Percentiles rank a stretch among this genome's conserved stretches.
Evolutionary conservation across 1,140 invertebrate species (phyloP).

Genomic region (Choristoneura fumiferana): DNA sequence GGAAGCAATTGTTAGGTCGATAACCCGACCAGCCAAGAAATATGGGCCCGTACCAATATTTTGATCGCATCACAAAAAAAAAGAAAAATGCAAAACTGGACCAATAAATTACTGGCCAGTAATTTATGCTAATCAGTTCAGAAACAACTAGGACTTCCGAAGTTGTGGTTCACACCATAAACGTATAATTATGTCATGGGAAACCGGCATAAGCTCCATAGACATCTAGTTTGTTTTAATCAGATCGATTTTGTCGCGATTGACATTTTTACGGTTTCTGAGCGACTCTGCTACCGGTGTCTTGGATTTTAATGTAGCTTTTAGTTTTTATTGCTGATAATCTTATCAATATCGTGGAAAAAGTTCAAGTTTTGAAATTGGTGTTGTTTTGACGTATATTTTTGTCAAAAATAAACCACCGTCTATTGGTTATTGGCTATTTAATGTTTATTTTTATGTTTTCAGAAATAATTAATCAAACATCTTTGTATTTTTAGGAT

Average conservation of each 20-base stretch:
- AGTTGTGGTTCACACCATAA: constrained; percentile 18
- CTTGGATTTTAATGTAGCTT: not conserved
- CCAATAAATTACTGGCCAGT: too few species aligned
- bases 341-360: too few species aligned
- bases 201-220: not conserved
- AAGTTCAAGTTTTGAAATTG: too few species aligned
- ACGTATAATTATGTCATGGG: constrained; percentile 15
- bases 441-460: too few species aligned
- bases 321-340: constrained; percentile 7
- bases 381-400: too few species aligned
- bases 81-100: constrained; percentile 17
- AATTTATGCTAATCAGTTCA: constrained; percentile 44
- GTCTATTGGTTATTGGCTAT: too few species aligned
- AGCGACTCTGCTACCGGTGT: not conserved
- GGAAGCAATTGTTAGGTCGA: constrained; percentile 5
- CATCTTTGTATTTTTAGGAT: too few species aligned
- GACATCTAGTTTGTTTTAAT: not conserved
- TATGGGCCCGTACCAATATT: constrained; percentile 7
- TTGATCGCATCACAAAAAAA: constrained; percentile 11
- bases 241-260: constrained; percentile 5
- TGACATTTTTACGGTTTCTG: constrained; percentile 1
- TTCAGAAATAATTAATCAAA: too few species aligned
- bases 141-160: constrained; percentile 50
- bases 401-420: too few species aligned
- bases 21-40: not conserved